Conservation (phyloP, 30 jellyfish, hydroid and myxozoan genomes). For the Aurelia sp. region DNA sequence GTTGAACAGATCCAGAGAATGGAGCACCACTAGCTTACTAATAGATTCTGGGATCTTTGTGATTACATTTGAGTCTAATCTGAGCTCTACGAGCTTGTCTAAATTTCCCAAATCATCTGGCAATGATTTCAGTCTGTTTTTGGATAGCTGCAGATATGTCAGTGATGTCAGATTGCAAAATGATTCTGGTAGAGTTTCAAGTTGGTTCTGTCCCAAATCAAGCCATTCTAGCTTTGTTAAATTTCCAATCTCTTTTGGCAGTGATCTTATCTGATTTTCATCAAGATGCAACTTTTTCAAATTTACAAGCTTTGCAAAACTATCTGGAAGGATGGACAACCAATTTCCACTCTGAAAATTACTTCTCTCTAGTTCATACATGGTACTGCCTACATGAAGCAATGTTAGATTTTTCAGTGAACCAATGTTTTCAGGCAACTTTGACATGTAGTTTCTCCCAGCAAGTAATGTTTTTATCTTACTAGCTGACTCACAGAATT, state of each 20-base stretch:
- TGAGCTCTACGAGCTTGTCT: constrained; percentile 59
- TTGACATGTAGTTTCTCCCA: constrained; percentile 81
- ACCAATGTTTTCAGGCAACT: constrained; percentile 81
- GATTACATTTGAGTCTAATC: constrained; percentile 72
- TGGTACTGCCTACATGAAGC: constrained; percentile 86
- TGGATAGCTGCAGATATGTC: constrained; percentile 84
- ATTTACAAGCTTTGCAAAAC: constrained; percentile 56
- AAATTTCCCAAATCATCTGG: constrained; percentile 83
- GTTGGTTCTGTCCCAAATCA: constrained; percentile 93
- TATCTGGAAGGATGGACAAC: constrained; percentile 72
- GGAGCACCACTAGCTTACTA: constrained; percentile 44
- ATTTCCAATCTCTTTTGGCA: constrained; percentile 80
- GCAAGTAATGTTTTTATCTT: constrained; percentile 44
- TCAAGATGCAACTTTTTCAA: constrained; percentile 66
- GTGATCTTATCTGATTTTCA: constrained; percentile 77
- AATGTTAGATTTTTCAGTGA: constrained; percentile 32
- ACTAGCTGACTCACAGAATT: constrained; percentile 55
- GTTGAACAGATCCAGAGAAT: constrained; percentile 81
- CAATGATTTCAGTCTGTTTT: constrained; percentile 60
- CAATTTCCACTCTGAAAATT: constrained; percentile 95
- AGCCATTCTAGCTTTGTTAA: constrained; percentile 67
- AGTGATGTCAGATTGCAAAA: constrained; percentile 61
- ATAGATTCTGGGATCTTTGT: constrained; percentile 73
- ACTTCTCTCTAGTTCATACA: constrained; percentile 89
- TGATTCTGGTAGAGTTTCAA: constrained; percentile 74